A percentile compares a stretch with the other conserved stretches of the same genome.
phyloP scores from a whole-genome alignment of 92 coral and sea anemone genomes.

The Virgularia gustaviana region DNA sequence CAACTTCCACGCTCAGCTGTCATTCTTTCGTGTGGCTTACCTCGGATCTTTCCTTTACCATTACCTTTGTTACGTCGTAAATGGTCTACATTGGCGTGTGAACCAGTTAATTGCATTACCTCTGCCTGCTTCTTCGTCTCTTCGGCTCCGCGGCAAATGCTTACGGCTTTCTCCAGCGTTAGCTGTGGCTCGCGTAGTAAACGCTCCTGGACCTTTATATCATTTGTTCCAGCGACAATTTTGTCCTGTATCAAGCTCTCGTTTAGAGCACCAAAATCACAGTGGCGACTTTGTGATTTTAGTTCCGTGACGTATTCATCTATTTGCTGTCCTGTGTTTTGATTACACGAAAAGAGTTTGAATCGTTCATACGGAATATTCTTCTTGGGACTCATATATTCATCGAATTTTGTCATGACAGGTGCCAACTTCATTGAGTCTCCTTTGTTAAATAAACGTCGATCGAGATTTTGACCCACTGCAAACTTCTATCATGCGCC shows the following conservation, averaged over 20 bases:
- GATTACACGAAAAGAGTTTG: neutral
- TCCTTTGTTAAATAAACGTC: too few species aligned
- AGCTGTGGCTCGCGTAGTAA: conserved; percentile 14
- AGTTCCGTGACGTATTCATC: conserved; percentile 6
- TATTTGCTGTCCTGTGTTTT: neutral
- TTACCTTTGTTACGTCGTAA: neutral
- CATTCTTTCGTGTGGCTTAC: conserved; percentile 2
- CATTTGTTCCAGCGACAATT: conserved; percentile 38
- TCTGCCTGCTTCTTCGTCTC: conserved; percentile 47
- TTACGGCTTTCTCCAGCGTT: conserved; percentile 14
- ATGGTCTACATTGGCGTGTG: conserved; percentile 40
- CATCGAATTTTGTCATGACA: neutral
- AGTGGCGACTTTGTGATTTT: conserved; percentile 2
- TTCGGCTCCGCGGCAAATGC: conserved; percentile 10
- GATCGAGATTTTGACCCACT: too few species aligned
- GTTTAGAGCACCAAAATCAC: neutral
- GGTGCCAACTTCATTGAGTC: neutral
- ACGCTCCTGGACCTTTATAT: conserved; percentile 50
- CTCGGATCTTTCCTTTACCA: neutral
- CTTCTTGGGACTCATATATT: neutral
- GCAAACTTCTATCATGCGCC: too few species aligned
- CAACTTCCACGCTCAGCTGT: conserved; percentile 6
- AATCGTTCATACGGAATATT: neutral
- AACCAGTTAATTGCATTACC: conserved; percentile 35
- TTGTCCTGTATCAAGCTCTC: too few species aligned